A percentile compares a stretch with the other conserved stretches of the same genome.
Conservation (phyloP, 2,113 vertebrate species). For the Corynorhinus townsendii region DNA sequence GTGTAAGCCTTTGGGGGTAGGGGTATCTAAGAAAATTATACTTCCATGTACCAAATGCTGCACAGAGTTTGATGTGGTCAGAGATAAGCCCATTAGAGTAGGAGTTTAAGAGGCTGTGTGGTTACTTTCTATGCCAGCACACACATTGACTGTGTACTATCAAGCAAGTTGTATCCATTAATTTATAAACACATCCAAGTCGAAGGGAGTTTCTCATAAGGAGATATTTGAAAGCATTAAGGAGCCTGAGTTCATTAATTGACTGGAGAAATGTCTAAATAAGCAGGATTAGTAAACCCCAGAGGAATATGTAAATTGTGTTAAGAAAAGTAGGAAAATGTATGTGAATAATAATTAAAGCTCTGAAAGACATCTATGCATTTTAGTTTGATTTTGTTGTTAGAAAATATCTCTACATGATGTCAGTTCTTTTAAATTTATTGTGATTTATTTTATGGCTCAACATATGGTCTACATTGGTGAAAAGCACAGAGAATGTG, state of each 20-base stretch:
- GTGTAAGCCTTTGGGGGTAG: not conserved
- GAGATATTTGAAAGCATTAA: not conserved
- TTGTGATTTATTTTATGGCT: not conserved
- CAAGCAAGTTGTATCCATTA: not conserved
- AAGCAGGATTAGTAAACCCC: not conserved
- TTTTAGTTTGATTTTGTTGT: not conserved
- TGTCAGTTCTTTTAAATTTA: not conserved
- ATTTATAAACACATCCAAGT: not conserved
- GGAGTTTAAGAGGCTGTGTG: not conserved
- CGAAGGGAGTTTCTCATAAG: not conserved
- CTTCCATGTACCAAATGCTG: not conserved
- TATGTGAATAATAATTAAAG: not conserved
- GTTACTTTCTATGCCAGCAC: not conserved
- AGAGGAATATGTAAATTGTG: not conserved
- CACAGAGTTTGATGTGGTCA: not conserved
- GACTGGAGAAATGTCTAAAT: not conserved
- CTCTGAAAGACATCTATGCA: not conserved
- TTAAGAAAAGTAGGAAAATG: not conserved
- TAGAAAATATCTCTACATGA: not conserved
- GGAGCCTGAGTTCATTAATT: not conserved
- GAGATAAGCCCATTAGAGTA: not conserved
- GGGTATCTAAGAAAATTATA: not conserved
- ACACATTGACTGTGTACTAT: not conserved
- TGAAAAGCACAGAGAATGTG: not conserved
- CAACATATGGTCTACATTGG: not conserved